These are phyloP conservation scores for Erebia aethiops DNA, from an alignment of 2,888 invertebrate species.

Conservation along the genomic window DNA sequence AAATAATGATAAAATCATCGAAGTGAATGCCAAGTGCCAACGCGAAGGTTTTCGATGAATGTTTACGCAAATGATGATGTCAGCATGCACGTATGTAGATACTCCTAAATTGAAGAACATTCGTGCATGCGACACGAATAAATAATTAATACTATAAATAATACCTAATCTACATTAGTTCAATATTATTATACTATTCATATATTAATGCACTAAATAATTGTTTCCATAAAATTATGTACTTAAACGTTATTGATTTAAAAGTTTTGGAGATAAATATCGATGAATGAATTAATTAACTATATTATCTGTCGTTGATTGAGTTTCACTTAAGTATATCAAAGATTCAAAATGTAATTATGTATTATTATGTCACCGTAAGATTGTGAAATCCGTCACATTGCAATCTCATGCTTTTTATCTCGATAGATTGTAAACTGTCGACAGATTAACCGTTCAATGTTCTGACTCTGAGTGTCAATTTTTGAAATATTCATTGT, in stretches of 20 bases:
- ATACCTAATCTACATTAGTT: no score
- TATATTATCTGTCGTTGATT: no score
- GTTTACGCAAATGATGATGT: constrained; percentile 7
- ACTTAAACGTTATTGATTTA: background rate
- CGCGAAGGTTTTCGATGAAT: constrained; percentile 1
- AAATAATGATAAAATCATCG: constrained; percentile 5
- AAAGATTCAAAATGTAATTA: no score
- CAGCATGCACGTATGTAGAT: constrained; percentile 3
- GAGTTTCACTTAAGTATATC: no score
- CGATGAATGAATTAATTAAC: background rate
- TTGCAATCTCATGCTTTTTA: no score
- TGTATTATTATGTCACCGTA: no score
- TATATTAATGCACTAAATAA: background rate
- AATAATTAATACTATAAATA: background rate
- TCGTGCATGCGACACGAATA: background rate
- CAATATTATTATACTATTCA: no score
- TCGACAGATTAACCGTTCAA: no score
- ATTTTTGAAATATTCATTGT: no score
- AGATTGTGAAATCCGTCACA: no score
- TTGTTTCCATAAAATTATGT: background rate
- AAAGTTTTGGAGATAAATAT: background rate
- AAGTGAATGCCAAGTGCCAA: constrained; percentile 7
- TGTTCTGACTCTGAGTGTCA: no score
- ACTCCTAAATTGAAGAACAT: background rate
- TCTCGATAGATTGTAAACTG: no score